Conservation (phyloP, 2,888 invertebrate species). For the Drosophila affinis region DNA sequence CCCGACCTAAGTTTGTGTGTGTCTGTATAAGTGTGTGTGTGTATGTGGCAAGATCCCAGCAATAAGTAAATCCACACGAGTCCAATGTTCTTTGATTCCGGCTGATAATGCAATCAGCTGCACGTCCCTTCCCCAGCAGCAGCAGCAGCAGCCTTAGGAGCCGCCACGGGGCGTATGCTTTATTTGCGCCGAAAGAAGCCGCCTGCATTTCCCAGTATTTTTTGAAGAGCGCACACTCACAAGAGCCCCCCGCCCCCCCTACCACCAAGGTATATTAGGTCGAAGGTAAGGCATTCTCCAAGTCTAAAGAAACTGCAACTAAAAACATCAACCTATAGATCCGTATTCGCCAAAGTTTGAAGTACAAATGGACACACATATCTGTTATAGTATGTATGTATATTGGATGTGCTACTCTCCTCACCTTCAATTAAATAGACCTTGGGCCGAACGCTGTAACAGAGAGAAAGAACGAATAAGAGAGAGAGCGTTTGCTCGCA, state of each 20-base stretch:
- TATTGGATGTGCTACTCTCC: not conserved
- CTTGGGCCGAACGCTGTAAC: not conserved
- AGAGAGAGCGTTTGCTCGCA: constrained; percentile 14
- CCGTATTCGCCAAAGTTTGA: not conserved
- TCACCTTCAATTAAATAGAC: not conserved
- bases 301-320: not conserved
- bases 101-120: constrained; percentile 25
- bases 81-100: constrained; percentile 10
- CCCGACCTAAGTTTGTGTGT: not conserved
- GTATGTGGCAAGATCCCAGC: not conserved
- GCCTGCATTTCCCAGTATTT: constrained; percentile 61
- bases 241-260: not conserved
- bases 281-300: not conserved
- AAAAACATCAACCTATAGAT: not conserved
- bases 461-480: not conserved
- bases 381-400: not conserved
- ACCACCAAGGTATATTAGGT: not conserved
- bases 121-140: too few relatives aligned
- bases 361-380: too few relatives aligned
- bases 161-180: constrained; percentile 70
- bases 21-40: not conserved
- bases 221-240: constrained; percentile 37
- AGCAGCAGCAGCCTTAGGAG: constrained; percentile 17
- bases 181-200: constrained; percentile 37
- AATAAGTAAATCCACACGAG: constrained; percentile 34